Percentiles rank a stretch among this genome's conserved stretches.
phyloP scores from a whole-genome alignment of 2,888 invertebrate species.

The Plebejus melissa region DNA sequence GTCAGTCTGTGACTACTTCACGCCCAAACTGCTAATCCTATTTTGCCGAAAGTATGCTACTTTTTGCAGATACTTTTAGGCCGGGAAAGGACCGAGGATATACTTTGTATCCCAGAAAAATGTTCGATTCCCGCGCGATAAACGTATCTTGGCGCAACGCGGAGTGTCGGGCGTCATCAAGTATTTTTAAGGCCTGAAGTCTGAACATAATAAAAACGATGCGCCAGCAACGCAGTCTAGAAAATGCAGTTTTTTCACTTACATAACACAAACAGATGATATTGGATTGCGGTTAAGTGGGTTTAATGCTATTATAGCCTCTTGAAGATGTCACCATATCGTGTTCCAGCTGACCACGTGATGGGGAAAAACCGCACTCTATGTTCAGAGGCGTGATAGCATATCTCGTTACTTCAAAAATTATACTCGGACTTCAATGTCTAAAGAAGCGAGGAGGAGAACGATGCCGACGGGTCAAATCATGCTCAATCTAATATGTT shows the following conservation, averaged over 20 bases:
- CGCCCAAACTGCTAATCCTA: too few relatives aligned
- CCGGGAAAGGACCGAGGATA: too few relatives aligned
- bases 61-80: too few relatives aligned
- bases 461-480: too few relatives aligned
- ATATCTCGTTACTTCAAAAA: conserved; percentile 1
- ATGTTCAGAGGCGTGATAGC: not conserved
- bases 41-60: too few relatives aligned
- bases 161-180: too few relatives aligned
- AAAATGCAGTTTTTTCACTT: conserved; percentile 8
- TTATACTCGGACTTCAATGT: not conserved
- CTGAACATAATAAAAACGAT: not conserved
- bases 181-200: too few relatives aligned
- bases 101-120: too few relatives aligned
- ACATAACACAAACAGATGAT: conserved; percentile 14
- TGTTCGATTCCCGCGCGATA: too few relatives aligned
- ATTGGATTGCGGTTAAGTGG: conserved; percentile 27
- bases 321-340: conserved; percentile 22
- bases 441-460: not conserved
- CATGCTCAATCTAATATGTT: too few relatives aligned
- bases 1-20: too few relatives aligned
- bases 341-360: conserved; percentile 5
- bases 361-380: conserved; percentile 6
- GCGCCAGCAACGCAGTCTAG: not conserved
- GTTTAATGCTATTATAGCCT: conserved; percentile 11
- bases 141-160: too few relatives aligned